Conservation (phyloP, 2,888 invertebrate species). For the Lasioglossum malachurum region DNA sequence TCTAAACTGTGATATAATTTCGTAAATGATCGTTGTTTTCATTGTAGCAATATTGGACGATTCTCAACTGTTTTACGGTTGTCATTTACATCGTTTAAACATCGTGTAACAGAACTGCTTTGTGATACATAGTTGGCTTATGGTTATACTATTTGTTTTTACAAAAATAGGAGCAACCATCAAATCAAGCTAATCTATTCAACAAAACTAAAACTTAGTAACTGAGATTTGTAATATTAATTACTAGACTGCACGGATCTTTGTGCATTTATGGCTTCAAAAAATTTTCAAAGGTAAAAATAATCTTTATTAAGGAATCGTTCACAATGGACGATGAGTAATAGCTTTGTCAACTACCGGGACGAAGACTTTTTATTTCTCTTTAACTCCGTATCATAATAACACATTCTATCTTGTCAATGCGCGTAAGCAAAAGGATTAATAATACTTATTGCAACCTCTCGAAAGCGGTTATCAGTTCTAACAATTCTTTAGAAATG, state of each 20-base stretch:
- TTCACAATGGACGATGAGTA: neutral
- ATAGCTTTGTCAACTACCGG: neutral
- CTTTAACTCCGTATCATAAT: neutral
- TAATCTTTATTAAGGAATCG: neutral
- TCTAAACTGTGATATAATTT: no score
- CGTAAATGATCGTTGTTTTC: no score
- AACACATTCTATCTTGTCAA: neutral
- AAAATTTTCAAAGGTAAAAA: no score
- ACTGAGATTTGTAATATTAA: neutral
- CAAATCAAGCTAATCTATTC: neutral
- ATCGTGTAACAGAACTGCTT: no score
- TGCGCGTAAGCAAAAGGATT: neutral
- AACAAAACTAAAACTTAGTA: neutral
- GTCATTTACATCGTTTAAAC: no score
- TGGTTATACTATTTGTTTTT: neutral
- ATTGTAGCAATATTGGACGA: no score
- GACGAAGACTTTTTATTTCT: neutral
- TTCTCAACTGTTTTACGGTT: no score
- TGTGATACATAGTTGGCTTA: neutral
- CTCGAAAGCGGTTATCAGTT: slow-evolving; percentile 6
- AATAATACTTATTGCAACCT: neutral
- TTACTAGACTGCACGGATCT: neutral
- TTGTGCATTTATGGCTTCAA: no score
- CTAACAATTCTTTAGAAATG: slow-evolving; percentile 5
- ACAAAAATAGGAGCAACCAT: neutral